Percentiles rank a stretch among this genome's conserved stretches.
phyloP scores from a whole-genome alignment of 2,113 vertebrate species.

The Pyxicephalus adspersus region DNA sequence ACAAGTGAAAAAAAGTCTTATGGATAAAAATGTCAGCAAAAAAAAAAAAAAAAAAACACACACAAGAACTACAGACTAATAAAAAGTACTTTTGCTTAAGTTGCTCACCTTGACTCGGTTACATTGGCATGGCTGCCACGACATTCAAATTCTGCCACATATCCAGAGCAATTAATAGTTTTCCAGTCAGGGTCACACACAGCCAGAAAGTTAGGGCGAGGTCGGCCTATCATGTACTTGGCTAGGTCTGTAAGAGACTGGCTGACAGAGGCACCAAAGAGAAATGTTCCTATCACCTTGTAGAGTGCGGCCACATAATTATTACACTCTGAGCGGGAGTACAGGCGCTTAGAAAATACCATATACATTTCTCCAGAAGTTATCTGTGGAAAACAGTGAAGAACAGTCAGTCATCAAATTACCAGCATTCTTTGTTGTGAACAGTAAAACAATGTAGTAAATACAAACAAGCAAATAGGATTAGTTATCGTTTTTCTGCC shows the following conservation, averaged over 20 bases:
- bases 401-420: not conserved
- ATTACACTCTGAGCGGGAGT: slow-evolving; percentile 89
- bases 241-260: slow-evolving; percentile 92
- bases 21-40: too few relatives aligned
- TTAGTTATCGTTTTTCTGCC: too few relatives aligned
- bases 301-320: slow-evolving; percentile 89
- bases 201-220: slow-evolving; percentile 88
- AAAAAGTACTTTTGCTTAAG: not conserved
- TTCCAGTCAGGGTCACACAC: slow-evolving; percentile 85
- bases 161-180: slow-evolving; percentile 77
- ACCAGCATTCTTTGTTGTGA: not conserved
- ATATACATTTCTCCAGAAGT: slow-evolving; percentile 85
- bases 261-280: slow-evolving; percentile 82
- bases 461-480: too few relatives aligned
- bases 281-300: slow-evolving; percentile 85
- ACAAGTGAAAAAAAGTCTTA: too few relatives aligned
- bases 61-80: too few relatives aligned
- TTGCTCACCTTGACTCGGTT: slow-evolving; percentile 86
- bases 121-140: slow-evolving; percentile 74
- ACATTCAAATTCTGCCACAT: slow-evolving; percentile 81
- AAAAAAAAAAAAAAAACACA: too few relatives aligned
- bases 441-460: not conserved
- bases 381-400: slow-evolving; percentile 72
- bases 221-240: slow-evolving; percentile 90
- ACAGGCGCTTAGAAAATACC: slow-evolving; percentile 85